phyloP scores from a whole-genome alignment of 1,140 invertebrate species.

The Magallana ariakensis region DNA sequence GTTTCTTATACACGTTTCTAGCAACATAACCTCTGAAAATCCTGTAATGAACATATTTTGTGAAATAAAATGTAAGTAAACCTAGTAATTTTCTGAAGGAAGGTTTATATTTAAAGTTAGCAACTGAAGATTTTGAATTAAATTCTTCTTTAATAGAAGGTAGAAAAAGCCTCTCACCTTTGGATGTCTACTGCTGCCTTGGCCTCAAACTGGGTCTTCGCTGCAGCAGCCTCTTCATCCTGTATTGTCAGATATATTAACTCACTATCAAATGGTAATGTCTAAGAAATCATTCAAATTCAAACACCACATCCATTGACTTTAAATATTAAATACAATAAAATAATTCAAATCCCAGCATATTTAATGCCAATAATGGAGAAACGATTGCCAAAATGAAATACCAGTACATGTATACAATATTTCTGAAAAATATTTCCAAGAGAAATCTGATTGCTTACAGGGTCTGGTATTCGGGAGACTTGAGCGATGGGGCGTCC shows the following conservation, averaged over 20 bases:
- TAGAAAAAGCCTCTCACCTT: constrained; percentile 57
- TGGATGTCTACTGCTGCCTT: constrained; percentile 77
- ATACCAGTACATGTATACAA: too few relatives aligned
- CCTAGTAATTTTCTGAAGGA: background rate
- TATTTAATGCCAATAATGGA: too few relatives aligned
- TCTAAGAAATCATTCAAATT: background rate
- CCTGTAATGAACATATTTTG: constrained; percentile 51
- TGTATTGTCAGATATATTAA: constrained; percentile 50
- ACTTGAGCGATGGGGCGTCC: constrained; percentile 73
- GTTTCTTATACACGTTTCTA: constrained; percentile 70
- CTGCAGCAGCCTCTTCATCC: constrained; percentile 65
- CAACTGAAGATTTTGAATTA: background rate
- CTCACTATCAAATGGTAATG: too few relatives aligned
- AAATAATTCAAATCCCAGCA: too few relatives aligned
- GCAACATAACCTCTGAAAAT: constrained; percentile 77
- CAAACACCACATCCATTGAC: too few relatives aligned
- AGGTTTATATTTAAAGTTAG: too few relatives aligned
- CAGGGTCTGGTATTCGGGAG: constrained; percentile 68
- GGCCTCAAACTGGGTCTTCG: constrained; percentile 68
- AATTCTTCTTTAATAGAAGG: background rate
- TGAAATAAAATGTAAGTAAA: background rate
- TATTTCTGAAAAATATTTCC: too few relatives aligned
- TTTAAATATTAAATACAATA: too few relatives aligned
- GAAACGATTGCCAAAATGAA: too few relatives aligned
- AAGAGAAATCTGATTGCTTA: constrained; percentile 55